Percentiles rank a stretch among this genome's conserved stretches.
These are phyloP conservation scores for Bradynema listronoti DNA, from an alignment of 1,140 invertebrate genomes.

Conservation along the genomic window DNA sequence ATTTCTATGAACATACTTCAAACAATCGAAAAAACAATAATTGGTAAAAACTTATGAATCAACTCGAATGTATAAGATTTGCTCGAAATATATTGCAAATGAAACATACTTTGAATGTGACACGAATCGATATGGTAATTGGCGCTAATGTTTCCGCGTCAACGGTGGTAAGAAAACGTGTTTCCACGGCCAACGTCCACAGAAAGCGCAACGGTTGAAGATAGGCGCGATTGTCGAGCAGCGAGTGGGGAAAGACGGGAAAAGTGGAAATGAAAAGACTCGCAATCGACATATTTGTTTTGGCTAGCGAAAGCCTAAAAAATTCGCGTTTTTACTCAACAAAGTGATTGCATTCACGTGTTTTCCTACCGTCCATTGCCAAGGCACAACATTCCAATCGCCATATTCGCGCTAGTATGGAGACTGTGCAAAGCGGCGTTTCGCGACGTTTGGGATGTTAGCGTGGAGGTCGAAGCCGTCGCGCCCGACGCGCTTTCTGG, in stretches of 20 bases:
- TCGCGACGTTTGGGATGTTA: too few relatives aligned
- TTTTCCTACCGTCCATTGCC: constrained; percentile 42
- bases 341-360: too few relatives aligned
- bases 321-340: not conserved
- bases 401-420: constrained; percentile 35
- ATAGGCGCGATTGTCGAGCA: constrained; percentile 34
- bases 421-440: constrained; percentile 28
- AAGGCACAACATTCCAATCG: constrained; percentile 35
- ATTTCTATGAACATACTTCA: not conserved
- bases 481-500: not conserved
- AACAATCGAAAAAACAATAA: not conserved
- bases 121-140: not conserved
- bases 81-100: too few relatives aligned
- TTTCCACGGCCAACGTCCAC: constrained; percentile 35
- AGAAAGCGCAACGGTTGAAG: constrained; percentile 40
- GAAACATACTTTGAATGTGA: not conserved
- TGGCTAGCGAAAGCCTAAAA: constrained; percentile 23
- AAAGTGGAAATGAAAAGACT: constrained; percentile 35
- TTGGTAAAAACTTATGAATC: too few relatives aligned
- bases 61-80: too few relatives aligned
- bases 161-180: constrained; percentile 9
- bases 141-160: not conserved
- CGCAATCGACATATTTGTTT: constrained; percentile 34
- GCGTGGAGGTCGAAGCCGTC: constrained; percentile 1
- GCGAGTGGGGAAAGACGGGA: constrained; percentile 34